Conservation (phyloP, 2,797 vertebrate genomes). For the Pyrocephalus nanus region DNA sequence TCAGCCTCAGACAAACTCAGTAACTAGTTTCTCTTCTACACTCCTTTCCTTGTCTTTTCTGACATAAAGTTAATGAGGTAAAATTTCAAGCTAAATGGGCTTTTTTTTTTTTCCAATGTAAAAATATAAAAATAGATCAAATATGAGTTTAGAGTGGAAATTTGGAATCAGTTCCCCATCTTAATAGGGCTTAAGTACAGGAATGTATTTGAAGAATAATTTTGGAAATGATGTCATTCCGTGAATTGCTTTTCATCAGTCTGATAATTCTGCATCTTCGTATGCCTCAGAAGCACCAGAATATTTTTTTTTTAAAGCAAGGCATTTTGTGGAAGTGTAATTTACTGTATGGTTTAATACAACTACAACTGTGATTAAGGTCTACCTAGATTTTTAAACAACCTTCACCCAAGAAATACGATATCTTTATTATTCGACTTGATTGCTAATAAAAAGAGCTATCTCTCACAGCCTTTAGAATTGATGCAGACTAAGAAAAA, state of each 20-base stretch:
- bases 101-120: not conserved
- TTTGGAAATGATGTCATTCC: conserved; percentile 22
- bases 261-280: conserved; percentile 15
- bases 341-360: not conserved
- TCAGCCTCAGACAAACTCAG: not conserved
- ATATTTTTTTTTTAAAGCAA: not conserved
- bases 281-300: not conserved
- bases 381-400: not conserved
- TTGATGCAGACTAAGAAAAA: not conserved
- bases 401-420: not conserved
- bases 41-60: not conserved
- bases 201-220: conserved; percentile 18
- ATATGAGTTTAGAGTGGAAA: conserved; percentile 4
- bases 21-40: not conserved
- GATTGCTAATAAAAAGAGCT: not conserved
- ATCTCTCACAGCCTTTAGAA: not conserved
- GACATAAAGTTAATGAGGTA: conserved; percentile 12
- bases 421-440: not conserved
- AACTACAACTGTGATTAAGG: not conserved
- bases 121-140: conserved; percentile 42
- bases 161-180: conserved; percentile 7
- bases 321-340: not conserved
- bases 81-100: conserved; percentile 8
- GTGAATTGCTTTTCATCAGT: conserved; percentile 1
- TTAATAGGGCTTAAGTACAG: conserved; percentile 18